These are phyloP conservation scores for Willowsia nigromaculata DNA, from an alignment of 2,888 invertebrate genomes.

Conservation along the genomic window DNA sequence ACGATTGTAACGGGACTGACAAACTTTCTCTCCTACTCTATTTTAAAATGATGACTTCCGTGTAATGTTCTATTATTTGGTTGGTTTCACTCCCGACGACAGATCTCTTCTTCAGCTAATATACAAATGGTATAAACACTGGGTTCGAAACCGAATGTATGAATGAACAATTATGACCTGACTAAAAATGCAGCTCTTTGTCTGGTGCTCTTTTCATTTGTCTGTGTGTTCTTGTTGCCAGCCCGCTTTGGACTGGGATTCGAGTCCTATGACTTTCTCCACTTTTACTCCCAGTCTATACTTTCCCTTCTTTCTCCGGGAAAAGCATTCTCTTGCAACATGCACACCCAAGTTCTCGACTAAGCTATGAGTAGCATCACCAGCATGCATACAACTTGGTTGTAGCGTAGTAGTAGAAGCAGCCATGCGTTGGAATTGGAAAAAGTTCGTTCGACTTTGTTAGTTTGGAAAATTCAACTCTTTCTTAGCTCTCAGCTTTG, in stretches of 20 bases:
- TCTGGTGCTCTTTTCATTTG: neutral
- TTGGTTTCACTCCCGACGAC: too few relatives aligned
- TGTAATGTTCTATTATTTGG: too few relatives aligned
- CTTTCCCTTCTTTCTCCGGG: neutral
- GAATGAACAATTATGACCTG: too few relatives aligned
- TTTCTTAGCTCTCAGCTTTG: neutral
- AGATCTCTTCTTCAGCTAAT: too few relatives aligned
- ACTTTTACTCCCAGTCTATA: slow-evolving; percentile 34
- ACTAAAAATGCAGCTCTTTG: neutral
- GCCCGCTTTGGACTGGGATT: slow-evolving; percentile 51
- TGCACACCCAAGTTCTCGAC: neutral
- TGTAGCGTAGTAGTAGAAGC: neutral
- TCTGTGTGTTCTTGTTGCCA: slow-evolving; percentile 22
- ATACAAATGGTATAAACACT: too few relatives aligned
- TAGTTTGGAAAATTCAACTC: neutral
- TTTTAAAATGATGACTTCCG: too few relatives aligned
- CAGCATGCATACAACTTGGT: neutral
- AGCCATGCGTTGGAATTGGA: neutral
- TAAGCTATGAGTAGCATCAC: too few relatives aligned
- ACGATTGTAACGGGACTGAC: too few relatives aligned
- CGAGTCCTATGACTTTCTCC: neutral
- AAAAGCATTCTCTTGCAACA: neutral
- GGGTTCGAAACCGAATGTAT: too few relatives aligned
- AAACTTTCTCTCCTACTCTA: neutral
- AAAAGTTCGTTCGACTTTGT: neutral